phyloP scores from a whole-genome alignment of 2,113 vertebrate species.

The Chauna torquata region DNA sequence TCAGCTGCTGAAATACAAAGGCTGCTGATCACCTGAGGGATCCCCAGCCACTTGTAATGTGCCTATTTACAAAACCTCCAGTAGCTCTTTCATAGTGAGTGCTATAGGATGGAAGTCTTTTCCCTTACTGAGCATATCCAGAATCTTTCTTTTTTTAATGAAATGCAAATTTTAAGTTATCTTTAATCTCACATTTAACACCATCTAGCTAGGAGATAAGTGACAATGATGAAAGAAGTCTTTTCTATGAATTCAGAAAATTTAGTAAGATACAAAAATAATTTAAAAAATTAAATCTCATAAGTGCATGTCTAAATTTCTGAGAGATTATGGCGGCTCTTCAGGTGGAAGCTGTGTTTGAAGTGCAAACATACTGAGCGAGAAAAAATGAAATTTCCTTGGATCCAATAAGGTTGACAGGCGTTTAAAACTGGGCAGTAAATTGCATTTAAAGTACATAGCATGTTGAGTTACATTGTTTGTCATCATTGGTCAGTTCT shows the following conservation, averaged over 20 bases:
- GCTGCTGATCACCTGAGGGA: background rate
- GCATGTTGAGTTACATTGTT: background rate
- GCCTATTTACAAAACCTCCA: background rate
- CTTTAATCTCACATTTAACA: background rate
- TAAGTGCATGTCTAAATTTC: background rate
- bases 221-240: background rate
- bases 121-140: background rate
- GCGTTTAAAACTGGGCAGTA: background rate
- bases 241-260: background rate
- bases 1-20: background rate
- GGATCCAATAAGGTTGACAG: background rate
- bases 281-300: background rate
- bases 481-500: background rate
- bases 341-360: background rate
- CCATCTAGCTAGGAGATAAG: background rate
- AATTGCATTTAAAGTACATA: background rate
- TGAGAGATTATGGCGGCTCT: background rate
- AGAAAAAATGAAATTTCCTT: background rate
- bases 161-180: background rate
- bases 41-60: background rate
- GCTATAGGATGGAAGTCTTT: background rate
- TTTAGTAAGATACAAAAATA: background rate
- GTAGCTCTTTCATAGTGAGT: background rate
- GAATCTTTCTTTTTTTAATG: background rate
- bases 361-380: background rate